These are phyloP conservation scores for Meloe dianella DNA, from an alignment of 2,888 invertebrate genomes.

Conservation along the genomic window DNA sequence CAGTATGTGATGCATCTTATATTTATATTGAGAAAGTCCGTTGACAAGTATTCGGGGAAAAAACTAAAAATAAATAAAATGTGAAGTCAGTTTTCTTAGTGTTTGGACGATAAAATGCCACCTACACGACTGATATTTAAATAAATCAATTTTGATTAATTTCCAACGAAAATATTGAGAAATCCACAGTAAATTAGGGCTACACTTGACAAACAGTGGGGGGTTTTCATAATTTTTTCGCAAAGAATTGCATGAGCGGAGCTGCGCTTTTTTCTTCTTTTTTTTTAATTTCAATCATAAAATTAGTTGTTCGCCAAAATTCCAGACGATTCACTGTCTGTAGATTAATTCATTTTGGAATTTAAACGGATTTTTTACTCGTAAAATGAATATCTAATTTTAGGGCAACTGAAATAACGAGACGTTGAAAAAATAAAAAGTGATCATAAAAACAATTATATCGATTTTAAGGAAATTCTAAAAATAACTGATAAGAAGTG, in stretches of 20 bases:
- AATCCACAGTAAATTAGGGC: too few species aligned
- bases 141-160: neutral
- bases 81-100: neutral
- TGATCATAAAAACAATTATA: neutral
- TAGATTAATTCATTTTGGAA: neutral
- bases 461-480: neutral
- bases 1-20: neutral
- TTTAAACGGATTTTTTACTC: neutral
- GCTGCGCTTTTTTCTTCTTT: too few species aligned
- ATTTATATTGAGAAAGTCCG: neutral
- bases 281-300: too few species aligned
- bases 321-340: neutral
- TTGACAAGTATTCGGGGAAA: neutral
- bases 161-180: neutral
- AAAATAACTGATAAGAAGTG: constrained; percentile 10
- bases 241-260: too few species aligned
- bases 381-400: neutral
- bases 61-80: neutral
- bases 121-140: neutral
- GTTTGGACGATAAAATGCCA: neutral
- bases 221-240: too few species aligned
- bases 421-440: neutral
- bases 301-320: neutral
- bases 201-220: too few species aligned
- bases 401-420: neutral